These are phyloP conservation scores for Aphidoletes aphidimyza DNA, from an alignment of 2,888 invertebrate genomes.

Conservation along the genomic window DNA sequence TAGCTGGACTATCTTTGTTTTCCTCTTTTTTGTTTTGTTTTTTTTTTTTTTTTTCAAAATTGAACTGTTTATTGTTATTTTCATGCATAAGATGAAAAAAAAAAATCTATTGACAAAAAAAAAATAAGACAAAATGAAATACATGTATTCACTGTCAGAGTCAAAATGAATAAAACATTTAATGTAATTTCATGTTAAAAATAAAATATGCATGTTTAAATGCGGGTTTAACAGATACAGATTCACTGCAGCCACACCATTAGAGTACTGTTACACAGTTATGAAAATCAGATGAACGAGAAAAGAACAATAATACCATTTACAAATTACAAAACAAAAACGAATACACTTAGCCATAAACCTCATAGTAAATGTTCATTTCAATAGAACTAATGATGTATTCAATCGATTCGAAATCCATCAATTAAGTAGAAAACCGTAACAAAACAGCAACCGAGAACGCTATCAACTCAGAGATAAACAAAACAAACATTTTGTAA, in stretches of 20 bases:
- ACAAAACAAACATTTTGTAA: too few species aligned
- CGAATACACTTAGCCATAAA: conserved; percentile 3
- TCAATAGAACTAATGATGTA: too few species aligned
- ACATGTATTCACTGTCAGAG: neutral
- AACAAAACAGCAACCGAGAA: too few species aligned
- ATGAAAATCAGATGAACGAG: neutral
- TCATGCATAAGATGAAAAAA: neutral
- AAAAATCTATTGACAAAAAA: neutral
- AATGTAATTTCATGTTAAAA: too few species aligned
- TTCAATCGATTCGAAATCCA: neutral
- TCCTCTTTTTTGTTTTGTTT: neutral
- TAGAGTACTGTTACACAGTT: neutral
- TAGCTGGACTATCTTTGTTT: neutral
- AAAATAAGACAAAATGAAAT: neutral
- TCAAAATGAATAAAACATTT: neutral
- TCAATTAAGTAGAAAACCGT: neutral
- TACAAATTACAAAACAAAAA: neutral
- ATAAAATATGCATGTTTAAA: too few species aligned
- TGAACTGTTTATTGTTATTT: neutral
- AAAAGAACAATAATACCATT: neutral
- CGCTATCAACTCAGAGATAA: too few species aligned
- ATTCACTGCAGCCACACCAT: neutral
- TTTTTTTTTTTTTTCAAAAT: neutral
- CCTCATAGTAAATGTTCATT: neutral
- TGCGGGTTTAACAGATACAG: neutral